phyloP scores from a whole-genome alignment of 2,888 invertebrate species.

The Zootermopsis nevadensis region DNA sequence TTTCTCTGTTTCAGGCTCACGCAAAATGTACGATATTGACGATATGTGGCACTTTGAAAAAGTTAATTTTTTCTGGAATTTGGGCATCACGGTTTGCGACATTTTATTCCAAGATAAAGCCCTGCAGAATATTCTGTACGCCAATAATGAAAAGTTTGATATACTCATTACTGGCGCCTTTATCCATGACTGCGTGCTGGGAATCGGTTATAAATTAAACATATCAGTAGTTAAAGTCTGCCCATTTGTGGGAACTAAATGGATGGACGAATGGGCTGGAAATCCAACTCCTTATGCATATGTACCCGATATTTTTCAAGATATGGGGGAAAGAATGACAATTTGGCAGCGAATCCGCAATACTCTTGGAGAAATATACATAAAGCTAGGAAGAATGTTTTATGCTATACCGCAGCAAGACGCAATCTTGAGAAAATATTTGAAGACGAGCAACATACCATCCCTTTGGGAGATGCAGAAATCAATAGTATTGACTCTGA shows the following conservation, averaged over 20 bases:
- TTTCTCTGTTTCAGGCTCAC: background rate
- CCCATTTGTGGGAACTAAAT: slow-evolving; percentile 63
- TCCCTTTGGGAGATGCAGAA: slow-evolving; percentile 49
- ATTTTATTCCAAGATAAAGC: slow-evolving; percentile 6
- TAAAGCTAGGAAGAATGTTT: slow-evolving; percentile 5
- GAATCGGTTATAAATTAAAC: slow-evolving; percentile 47
- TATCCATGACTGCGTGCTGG: slow-evolving; percentile 46
- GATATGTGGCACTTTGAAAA: too few relatives aligned
- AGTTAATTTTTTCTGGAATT: background rate
- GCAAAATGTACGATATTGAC: background rate
- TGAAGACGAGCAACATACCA: background rate
- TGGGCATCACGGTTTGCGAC: slow-evolving; percentile 15
- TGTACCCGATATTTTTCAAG: slow-evolving; percentile 66
- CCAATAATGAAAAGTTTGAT: slow-evolving; percentile 47
- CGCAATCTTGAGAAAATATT: slow-evolving; percentile 33
- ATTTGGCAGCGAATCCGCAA: slow-evolving; percentile 65
- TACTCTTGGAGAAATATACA: slow-evolving; percentile 57
- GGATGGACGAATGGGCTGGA: slow-evolving; percentile 65
- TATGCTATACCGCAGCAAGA: slow-evolving; percentile 44
- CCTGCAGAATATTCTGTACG: slow-evolving; percentile 32
- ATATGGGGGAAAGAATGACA: slow-evolving; percentile 63
- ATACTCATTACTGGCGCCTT: slow-evolving; percentile 46
- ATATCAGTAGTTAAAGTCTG: slow-evolving; percentile 59
- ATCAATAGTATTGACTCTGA: slow-evolving; percentile 54
- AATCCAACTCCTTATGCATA: slow-evolving; percentile 65